These are phyloP conservation scores for Drosophila repleta DNA, from an alignment of 1,140 invertebrate species.

Conservation along the genomic window DNA sequence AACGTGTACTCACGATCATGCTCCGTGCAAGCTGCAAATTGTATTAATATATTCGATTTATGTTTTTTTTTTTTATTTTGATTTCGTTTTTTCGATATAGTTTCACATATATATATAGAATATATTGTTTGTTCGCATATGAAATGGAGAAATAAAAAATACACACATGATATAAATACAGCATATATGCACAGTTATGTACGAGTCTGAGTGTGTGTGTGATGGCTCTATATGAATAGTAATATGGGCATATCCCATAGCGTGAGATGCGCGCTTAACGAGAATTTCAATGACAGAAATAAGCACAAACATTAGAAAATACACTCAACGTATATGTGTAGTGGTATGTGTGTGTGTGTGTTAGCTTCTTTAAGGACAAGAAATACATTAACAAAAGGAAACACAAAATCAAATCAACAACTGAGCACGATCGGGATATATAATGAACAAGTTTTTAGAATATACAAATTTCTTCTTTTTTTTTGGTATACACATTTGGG, in stretches of 20 bases:
- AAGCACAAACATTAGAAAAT: constrained; percentile 48
- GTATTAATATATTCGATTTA: constrained; percentile 47
- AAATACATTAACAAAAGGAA: constrained; percentile 52
- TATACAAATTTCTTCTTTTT: not conserved
- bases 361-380: constrained; percentile 36
- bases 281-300: constrained; percentile 27
- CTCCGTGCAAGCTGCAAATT: constrained; percentile 90
- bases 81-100: constrained; percentile 43
- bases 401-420: constrained; percentile 69
- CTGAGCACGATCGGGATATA: constrained; percentile 74
- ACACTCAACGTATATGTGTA: constrained; percentile 41
- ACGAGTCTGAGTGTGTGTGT: constrained; percentile 11
- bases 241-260: constrained; percentile 38
- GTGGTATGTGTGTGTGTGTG: constrained; percentile 10
- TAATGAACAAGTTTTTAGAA: constrained; percentile 52
- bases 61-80: constrained; percentile 28
- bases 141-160: constrained; percentile 72
- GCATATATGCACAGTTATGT: constrained; percentile 49
- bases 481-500: not conserved
- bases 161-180: constrained; percentile 76
- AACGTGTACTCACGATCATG: constrained; percentile 91
- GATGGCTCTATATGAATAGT: constrained; percentile 31
- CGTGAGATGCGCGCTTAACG: constrained; percentile 31
- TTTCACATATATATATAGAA: constrained; percentile 36
- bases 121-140: constrained; percentile 84